Evolutionary conservation across 64 coral and sea anemone genomes (phyloP).

Genomic region (Montipora cactus): DNA sequence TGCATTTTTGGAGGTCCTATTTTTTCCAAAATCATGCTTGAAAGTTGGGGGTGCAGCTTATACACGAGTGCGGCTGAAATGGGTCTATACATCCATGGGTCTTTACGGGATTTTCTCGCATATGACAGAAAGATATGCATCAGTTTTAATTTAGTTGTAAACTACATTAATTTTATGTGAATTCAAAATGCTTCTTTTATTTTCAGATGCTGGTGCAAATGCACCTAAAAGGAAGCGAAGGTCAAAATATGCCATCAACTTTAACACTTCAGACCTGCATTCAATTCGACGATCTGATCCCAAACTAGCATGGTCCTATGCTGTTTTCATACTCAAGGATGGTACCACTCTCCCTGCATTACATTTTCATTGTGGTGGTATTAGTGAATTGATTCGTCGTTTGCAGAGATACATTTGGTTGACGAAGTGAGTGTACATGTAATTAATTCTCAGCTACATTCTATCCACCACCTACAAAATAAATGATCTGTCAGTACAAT

Average conservation of each 20-base stretch:
- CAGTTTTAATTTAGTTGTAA: no score
- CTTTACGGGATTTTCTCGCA: no score
- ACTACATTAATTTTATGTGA: no score
- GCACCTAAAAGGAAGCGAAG: conserved; percentile 32
- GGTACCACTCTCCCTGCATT: conserved; percentile 91
- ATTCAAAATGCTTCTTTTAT: background rate
- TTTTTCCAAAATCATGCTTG: no score
- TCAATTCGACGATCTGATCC: conserved; percentile 96
- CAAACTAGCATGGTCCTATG: conserved; percentile 89
- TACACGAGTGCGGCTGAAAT: no score
- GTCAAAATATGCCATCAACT: conserved; percentile 89
- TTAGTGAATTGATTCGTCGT: conserved; percentile 76
- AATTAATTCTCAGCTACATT: no score
- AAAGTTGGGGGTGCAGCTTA: no score
- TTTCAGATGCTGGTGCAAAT: conserved; percentile 21
- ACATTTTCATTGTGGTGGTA: conserved; percentile 96
- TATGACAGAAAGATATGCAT: no score
- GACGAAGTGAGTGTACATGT: conserved; percentile 60
- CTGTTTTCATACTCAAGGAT: conserved; percentile 98
- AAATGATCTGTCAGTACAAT: no score
- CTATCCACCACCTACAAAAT: no score
- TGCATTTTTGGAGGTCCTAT: no score
- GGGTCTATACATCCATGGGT: no score
- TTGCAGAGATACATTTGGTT: conserved; percentile 96
- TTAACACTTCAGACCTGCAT: conserved; percentile 83